phyloP scores from a whole-genome alignment of 2,797 vertebrate genomes.

The Bradypus variegatus region DNA sequence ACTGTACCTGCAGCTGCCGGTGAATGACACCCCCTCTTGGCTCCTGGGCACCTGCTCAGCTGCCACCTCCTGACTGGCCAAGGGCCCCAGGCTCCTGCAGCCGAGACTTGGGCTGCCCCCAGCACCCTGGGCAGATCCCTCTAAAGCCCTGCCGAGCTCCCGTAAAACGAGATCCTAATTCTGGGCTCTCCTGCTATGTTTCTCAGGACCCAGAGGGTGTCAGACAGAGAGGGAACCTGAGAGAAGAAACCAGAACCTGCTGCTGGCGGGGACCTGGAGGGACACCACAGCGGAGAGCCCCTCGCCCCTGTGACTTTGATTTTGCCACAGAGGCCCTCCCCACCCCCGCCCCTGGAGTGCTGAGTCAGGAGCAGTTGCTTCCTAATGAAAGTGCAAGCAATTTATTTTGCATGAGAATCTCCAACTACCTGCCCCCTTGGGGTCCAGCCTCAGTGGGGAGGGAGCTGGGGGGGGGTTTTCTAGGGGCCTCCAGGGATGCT shows the following conservation, averaged over 20 bases:
- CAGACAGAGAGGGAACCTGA: neutral
- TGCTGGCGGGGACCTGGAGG: no score
- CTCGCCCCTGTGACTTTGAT: neutral
- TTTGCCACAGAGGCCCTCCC: neutral
- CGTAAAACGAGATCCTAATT: neutral
- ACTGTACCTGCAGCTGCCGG: neutral
- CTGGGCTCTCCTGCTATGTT: neutral
- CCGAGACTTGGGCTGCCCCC: neutral
- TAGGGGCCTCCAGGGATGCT: neutral
- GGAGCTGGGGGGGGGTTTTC: neutral
- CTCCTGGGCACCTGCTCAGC: neutral
- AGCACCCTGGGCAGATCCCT: neutral
- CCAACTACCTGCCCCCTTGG: slow-evolving; percentile 11
- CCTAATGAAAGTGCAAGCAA: slow-evolving; percentile 4
- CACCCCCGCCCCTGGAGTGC: neutral
- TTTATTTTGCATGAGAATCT: slow-evolving; percentile 41
- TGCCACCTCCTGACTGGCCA: accelerated
- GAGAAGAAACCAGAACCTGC: neutral
- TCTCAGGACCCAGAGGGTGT: neutral
- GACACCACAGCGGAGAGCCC: no score
- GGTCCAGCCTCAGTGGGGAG: neutral
- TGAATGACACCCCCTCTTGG: neutral
- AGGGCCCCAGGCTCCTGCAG: no score
- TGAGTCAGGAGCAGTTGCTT: slow-evolving; percentile 40
- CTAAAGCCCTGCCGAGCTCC: neutral